phyloP scores from a whole-genome alignment of 2,113 vertebrate genomes.

The Alaudala cheleensis region DNA sequence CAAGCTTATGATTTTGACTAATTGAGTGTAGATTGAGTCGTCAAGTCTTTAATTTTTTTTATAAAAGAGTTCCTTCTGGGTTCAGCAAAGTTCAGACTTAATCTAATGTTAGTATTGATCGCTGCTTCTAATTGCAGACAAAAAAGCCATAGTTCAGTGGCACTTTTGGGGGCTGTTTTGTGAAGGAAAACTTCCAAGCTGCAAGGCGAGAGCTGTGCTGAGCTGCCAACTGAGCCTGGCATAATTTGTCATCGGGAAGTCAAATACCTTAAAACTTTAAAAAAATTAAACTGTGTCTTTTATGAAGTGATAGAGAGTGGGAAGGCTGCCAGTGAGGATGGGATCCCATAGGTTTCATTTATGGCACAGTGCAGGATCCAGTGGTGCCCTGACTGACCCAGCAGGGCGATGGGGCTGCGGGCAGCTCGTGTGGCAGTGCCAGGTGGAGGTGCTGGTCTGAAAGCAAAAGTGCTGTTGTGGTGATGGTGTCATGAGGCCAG shows the following conservation, averaged over 20 bases:
- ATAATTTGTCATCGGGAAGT: background rate
- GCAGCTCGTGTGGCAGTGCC: accelerated
- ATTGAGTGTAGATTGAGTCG: slow-evolving; percentile 29
- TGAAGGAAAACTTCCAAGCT: background rate
- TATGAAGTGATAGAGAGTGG: background rate
- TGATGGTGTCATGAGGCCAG: background rate
- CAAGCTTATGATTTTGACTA: slow-evolving; percentile 37
- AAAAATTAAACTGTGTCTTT: background rate
- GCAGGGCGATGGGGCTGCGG: accelerated
- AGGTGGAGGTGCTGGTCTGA: background rate
- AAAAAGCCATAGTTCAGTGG: background rate
- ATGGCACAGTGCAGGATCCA: accelerated
- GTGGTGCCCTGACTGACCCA: accelerated
- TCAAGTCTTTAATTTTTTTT: slow-evolving; percentile 29
- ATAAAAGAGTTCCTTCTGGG: slow-evolving; percentile 60
- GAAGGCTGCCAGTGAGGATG: background rate
- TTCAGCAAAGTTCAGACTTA: slow-evolving; percentile 56
- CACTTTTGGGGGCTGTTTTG: background rate
- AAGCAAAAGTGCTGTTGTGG: accelerated
- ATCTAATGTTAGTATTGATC: slow-evolving; percentile 59
- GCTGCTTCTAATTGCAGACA: slow-evolving; percentile 25
- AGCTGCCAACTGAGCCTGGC: background rate
- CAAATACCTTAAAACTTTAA: background rate
- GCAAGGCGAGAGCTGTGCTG: background rate
- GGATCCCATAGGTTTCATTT: accelerated